Evolutionary conservation across 2,888 invertebrate species (phyloP), one percentile per base, ranked within the genome.

Genomic region (Psylliodes chrysocephalus): DNA sequence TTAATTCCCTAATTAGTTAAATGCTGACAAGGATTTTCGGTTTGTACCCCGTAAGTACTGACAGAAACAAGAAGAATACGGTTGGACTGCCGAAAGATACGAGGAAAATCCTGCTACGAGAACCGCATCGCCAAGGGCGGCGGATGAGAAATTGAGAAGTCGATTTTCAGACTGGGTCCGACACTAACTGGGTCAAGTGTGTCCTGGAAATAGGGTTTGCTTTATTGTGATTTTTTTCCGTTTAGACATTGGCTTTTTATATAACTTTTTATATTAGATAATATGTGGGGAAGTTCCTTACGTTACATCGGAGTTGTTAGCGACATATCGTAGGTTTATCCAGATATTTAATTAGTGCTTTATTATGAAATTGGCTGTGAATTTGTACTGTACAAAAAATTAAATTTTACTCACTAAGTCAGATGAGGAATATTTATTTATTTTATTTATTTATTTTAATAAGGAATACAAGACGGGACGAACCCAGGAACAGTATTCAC

Each of bases 81-180:
- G 42, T 17, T 42, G 42, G 42, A 17, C 42, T 10, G 42, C 10
- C 8, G 18, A 42, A 42, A 42, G 42, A 18, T 42, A 42, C 1
- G 17, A 10, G 42, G 42, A 42, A 42, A 18, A 42, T 42, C 42
- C 18, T 14, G 28, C 28, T 14, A 49, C 28, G 49, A 28, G 49
- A 49, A 25, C 59, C 59, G 59, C 59, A 59, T 59, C 17, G 59
- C 59, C 49, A 8, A 38, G 47, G 49, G 57, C 57, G 35, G 30
- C 4, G 19, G 55, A 57, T 38, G 38, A 19, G 25, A 40, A 59
- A 40, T 51, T 49, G 59, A 59, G 25, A 40, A 59, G 49, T 51
- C 59, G 59, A 59, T 49, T 49, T 14, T 19, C 22, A 59, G 30
- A 59, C 49, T 33, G 25, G 12, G 25, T 40, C 59, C 49, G 47